Evolutionary conservation across 2,888 invertebrate species (phyloP), one percentile per base, ranked within the genome.

Genomic region (Girardia tigrina): DNA sequence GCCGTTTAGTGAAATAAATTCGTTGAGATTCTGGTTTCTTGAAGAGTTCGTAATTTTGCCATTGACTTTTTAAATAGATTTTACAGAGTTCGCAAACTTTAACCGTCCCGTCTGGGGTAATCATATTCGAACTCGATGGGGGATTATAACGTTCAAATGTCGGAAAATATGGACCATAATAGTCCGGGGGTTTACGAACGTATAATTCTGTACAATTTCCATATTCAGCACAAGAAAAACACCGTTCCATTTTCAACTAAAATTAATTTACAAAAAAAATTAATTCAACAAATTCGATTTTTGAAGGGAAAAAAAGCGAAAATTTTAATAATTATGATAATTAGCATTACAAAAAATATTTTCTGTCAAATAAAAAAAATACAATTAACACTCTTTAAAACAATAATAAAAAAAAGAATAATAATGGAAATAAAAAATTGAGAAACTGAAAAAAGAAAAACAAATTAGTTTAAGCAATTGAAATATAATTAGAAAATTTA

Each of bases 1-100:
- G 89, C 80, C 94, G 86, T 85, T 94, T 94, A 86, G 93, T 87
- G 90, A 93, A 93, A 82, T 94, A 94, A 81, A 93, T 88, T 75
- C 94, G 87, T 83, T 92, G 91, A 79, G 89, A 87, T 83, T 91
- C 90, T 0, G 93, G 92, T 79, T 90, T 90, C 82, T 89, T 89
- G 81, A 90, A 90, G 70, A 90, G 86, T 85, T 94, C 93, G 84
- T 91, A 91, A 78, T 89, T 88, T 81, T 93, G 91, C 94, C 94
- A 94, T 85, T 94, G 94, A 83, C 92, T 90, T 76, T 89, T 87
- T 70, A 94, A 88, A 81, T 92, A 88, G 74, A 90, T 89, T 85
- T 90, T 91, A 86, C 94, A 94, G 29, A 93, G 88, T 83, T 89
- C 88, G 85, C 94, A 94, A 77, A 90, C 88, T 79, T 89, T 88